phyloP scores from a whole-genome alignment of 2,797 vertebrate genomes.

The Aphelocoma californica region DNA sequence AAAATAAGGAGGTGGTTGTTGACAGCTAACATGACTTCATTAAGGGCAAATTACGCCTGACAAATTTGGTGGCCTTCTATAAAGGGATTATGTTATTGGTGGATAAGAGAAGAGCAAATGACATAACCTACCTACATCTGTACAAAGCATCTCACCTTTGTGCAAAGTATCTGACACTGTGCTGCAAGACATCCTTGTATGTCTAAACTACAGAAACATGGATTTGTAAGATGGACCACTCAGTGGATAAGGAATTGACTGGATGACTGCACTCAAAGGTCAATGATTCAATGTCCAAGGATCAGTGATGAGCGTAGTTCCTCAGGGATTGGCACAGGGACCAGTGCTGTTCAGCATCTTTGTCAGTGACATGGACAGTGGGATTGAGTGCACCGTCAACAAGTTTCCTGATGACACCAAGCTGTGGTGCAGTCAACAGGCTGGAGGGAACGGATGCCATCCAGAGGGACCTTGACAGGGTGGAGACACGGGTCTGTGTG shows the following conservation, averaged over 20 bases:
- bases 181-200: background rate
- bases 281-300: background rate
- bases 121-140: no score
- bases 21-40: background rate
- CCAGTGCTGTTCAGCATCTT: background rate
- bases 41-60: background rate
- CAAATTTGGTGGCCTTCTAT: background rate
- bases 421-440: no score
- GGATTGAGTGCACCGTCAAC: background rate
- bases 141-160: no score
- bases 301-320: background rate
- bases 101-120: background rate
- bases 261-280: background rate
- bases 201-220: background rate
- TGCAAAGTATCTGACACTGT: background rate
- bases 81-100: background rate
- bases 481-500: fast-evolving
- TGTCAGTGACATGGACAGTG: no score
- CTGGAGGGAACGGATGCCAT: background rate
- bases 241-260: fast-evolving
- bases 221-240: background rate
- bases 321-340: background rate
- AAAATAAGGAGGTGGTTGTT: background rate
- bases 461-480: no score
- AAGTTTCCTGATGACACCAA: background rate